These are phyloP conservation scores for Ellobium chinense DNA, from an alignment of 2,888 invertebrate species.

Conservation along the genomic window DNA sequence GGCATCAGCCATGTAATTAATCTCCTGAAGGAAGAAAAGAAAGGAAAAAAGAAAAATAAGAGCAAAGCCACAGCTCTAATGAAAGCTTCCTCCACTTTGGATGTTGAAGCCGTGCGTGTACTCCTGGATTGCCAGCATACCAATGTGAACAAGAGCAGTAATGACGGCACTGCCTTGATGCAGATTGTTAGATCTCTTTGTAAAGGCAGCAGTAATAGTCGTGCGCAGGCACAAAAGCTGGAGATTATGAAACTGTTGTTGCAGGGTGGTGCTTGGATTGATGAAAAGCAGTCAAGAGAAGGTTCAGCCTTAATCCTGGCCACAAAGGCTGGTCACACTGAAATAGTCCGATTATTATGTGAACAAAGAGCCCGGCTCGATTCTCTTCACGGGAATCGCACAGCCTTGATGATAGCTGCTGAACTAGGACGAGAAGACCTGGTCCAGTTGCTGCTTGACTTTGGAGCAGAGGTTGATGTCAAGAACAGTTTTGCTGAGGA, in stretches of 20 bases:
- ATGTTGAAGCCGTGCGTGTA: neutral
- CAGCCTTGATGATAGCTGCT: slow-evolving; percentile 8
- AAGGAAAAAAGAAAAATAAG: neutral
- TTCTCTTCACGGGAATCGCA: neutral
- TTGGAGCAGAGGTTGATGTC: neutral
- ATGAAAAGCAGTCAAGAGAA: neutral
- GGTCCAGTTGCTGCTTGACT: neutral
- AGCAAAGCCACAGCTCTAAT: neutral
- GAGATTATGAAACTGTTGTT: neutral
- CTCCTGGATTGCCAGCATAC: neutral
- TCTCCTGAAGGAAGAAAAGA: neutral
- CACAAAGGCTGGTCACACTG: neutral
- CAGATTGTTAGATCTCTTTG: neutral
- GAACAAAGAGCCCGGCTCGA: neutral
- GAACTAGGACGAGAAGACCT: neutral
- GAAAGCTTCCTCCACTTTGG: neutral
- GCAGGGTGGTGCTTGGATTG: neutral
- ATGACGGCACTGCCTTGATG: neutral
- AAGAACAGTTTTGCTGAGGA: neutral
- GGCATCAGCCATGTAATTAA: neutral
- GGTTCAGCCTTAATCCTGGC: neutral
- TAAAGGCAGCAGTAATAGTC: neutral
- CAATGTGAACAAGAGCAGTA: neutral
- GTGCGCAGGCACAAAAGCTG: neutral
- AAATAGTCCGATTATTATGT: neutral